Percentiles rank a stretch among this genome's conserved stretches.
phyloP scores from a whole-genome alignment of 2,888 invertebrate species.

The Parelbella ahira region DNA sequence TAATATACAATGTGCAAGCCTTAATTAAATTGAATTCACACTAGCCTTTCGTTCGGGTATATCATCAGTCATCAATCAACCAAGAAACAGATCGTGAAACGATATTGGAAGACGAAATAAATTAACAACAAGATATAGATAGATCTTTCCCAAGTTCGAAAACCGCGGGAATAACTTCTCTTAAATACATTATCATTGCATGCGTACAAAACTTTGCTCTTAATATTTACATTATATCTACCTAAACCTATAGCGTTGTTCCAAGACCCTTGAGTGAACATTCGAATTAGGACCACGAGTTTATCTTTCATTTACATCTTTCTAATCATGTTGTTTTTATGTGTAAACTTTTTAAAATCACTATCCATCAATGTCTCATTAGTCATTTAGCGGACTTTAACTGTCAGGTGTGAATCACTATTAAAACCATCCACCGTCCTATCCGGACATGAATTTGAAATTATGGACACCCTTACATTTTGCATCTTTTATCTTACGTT shows the following conservation, averaged over 20 bases:
- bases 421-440: too few relatives aligned
- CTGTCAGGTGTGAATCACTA: too few relatives aligned
- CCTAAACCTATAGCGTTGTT: slow-evolving; percentile 56
- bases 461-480: too few relatives aligned
- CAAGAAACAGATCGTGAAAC: slow-evolving; percentile 27
- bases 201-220: slow-evolving; percentile 62
- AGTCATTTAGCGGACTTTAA: too few relatives aligned
- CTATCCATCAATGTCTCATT: too few relatives aligned
- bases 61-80: slow-evolving; percentile 11
- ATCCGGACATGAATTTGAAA: too few relatives aligned
- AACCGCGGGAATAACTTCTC: slow-evolving; percentile 41
- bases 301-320: too few relatives aligned
- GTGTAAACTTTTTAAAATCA: too few relatives aligned
- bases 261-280: slow-evolving; percentile 46
- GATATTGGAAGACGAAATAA: slow-evolving; percentile 65
- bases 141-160: slow-evolving; percentile 35
- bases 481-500: too few relatives aligned
- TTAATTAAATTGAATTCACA: slow-evolving; percentile 2
- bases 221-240: slow-evolving; percentile 58
- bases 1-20: background rate
- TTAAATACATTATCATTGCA: slow-evolving; percentile 42
- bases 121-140: slow-evolving; percentile 36
- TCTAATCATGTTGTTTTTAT: too few relatives aligned
- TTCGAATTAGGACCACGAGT: slow-evolving; percentile 41
- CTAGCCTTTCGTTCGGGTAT: slow-evolving; percentile 7